These are phyloP conservation scores for Zaprionus nigranus DNA, from an alignment of 1,140 invertebrate species.

Conservation along the genomic window DNA sequence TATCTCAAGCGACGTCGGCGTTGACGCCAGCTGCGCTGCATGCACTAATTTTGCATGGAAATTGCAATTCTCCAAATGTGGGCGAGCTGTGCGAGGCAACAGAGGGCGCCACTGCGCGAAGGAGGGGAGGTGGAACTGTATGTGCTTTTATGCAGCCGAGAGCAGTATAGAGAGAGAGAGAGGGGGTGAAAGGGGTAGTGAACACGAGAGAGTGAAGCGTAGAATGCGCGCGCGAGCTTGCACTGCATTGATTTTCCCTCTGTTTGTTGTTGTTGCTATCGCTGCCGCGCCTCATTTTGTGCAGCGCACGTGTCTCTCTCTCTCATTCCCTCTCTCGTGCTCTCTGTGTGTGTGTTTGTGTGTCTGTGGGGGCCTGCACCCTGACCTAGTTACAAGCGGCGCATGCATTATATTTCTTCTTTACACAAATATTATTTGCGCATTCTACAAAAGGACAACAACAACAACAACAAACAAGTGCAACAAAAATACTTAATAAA, in stretches of 20 bases:
- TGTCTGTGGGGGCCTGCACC: conserved; percentile 58
- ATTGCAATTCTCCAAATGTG: conserved; percentile 38
- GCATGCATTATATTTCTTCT: conserved; percentile 54
- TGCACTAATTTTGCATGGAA: conserved; percentile 70
- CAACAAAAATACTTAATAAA: background rate
- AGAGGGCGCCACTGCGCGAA: too few relatives aligned
- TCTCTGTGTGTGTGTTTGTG: conserved; percentile 24
- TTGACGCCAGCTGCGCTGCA: conserved; percentile 39
- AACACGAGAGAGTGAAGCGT: conserved; percentile 13
- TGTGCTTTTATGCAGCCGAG: conserved; percentile 27
- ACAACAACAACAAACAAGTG: background rate
- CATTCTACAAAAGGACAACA: conserved; percentile 30
- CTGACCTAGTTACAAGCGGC: conserved; percentile 77
- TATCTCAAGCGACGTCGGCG: conserved; percentile 32
- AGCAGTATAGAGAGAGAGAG: conserved; percentile 3
- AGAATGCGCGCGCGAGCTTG: conserved; percentile 27
- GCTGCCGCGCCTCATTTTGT: conserved; percentile 36
- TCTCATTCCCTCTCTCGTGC: background rate
- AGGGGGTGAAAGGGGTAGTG: background rate
- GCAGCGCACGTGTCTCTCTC: conserved; percentile 42
- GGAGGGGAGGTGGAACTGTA: conserved; percentile 1
- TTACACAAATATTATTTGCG: conserved; percentile 37
- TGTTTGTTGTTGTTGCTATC: conserved; percentile 12
- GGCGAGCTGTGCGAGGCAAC: background rate
- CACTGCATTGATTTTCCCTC: conserved; percentile 63